Percentiles rank a stretch among this genome's conserved stretches.
phyloP scores from a whole-genome alignment of 1,140 invertebrate genomes.

The Diachasmimorpha longicaudata region DNA sequence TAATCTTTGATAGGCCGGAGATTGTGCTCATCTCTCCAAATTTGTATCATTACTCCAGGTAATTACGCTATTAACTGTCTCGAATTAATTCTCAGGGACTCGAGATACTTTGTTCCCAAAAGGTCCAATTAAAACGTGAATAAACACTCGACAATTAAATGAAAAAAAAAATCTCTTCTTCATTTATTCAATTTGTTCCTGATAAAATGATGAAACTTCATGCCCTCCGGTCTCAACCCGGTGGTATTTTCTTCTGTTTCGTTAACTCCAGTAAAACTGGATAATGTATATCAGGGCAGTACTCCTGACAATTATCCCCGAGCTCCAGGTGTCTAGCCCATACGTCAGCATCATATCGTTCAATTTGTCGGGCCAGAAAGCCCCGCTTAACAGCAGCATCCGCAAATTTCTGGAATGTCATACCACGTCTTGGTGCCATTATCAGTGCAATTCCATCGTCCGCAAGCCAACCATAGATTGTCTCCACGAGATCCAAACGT shows the following conservation, averaged over 20 bases:
- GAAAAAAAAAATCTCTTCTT: too few species aligned
- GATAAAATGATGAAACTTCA: too few species aligned
- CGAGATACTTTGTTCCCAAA: too few species aligned
- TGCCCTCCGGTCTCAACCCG: constrained; percentile 40
- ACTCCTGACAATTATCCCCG: constrained; percentile 65
- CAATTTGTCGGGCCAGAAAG: constrained; percentile 65
- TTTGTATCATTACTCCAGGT: too few species aligned
- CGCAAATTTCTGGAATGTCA: constrained; percentile 75
- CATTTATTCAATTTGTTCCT: too few species aligned
- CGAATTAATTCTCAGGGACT: too few species aligned
- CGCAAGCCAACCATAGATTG: constrained; percentile 73
- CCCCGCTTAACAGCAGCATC: constrained; percentile 66
- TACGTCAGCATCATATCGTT: constrained; percentile 69
- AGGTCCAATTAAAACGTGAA: too few species aligned
- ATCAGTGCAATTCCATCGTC: constrained; percentile 72
- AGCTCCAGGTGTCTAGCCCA: constrained; percentile 72
- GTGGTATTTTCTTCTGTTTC: constrained; percentile 48
- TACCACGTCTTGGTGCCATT: constrained; percentile 78
- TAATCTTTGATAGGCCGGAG: too few species aligned
- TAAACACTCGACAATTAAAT: too few species aligned
- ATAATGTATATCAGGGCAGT: constrained; percentile 74
- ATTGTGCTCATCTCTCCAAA: too few species aligned
- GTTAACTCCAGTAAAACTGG: constrained; percentile 68
- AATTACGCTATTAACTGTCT: too few species aligned
- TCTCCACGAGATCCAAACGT: constrained; percentile 72